phyloP scores from a whole-genome alignment of 2,888 invertebrate species.

The Glaucopsyche alexis region DNA sequence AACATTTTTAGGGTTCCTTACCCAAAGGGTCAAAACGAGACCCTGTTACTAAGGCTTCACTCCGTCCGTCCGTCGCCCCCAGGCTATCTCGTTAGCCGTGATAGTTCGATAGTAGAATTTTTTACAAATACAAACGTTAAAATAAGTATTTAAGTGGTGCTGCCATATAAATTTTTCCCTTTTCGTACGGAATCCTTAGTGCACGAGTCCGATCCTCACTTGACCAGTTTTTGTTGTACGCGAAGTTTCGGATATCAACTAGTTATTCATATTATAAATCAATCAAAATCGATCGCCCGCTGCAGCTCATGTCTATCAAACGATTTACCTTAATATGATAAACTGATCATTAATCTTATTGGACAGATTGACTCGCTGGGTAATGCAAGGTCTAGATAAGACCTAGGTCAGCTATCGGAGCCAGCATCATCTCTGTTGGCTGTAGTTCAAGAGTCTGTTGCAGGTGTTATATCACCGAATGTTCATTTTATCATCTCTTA shows the following conservation, averaged over 20 bases:
- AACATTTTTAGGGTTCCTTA: too few relatives aligned
- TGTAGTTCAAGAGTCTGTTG: not conserved
- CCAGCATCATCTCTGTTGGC: not conserved
- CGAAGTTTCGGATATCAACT: not conserved
- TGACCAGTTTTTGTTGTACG: not conserved
- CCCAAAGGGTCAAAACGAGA: too few relatives aligned
- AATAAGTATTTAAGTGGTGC: too few relatives aligned
- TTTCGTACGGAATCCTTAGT: too few relatives aligned
- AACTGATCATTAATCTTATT: not conserved
- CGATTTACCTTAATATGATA: not conserved
- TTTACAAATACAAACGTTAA: too few relatives aligned
- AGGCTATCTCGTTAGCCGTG: too few relatives aligned
- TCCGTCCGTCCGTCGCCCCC: too few relatives aligned
- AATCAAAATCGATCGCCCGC: not conserved
- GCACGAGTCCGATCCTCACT: too few relatives aligned
- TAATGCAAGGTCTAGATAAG: not conserved
- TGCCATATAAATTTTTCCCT: too few relatives aligned
- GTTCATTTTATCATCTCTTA: not conserved
- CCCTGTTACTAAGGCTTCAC: too few relatives aligned
- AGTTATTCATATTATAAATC: not conserved
- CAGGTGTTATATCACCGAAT: conserved; percentile 1
- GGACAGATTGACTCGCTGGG: not conserved
- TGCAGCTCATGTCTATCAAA: not conserved
- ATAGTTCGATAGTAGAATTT: too few relatives aligned
- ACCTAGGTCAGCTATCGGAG: conserved; percentile 10